Base-by-base conservation (phyloP, 2,113 vertebrate genomes). In the Tragelaphus scriptus region DNA sequence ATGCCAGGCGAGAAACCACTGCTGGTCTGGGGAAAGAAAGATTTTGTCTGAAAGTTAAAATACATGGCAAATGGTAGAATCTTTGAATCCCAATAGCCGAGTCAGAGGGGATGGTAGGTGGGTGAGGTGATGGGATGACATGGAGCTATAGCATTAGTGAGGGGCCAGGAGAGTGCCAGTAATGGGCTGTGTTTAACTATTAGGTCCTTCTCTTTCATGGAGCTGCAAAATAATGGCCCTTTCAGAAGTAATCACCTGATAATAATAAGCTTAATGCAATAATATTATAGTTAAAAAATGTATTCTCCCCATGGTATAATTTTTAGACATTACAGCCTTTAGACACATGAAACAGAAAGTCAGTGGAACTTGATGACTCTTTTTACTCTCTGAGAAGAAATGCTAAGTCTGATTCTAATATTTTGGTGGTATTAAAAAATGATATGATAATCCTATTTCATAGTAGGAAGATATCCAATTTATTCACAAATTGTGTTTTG, bases 351-450 rank as follows among this genome's bases (percentile, higher is more conserved):
- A 95, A 75, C 3, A 96, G 49, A 84, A 92, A 77, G 61, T 75
- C 58, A 93, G 25, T 86, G 59, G 17, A 89, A 58, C n/a, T 77
- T 82, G 59, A 88, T 16, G 63, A 14, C 75, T 86, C 9, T 55
- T 79, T 91, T 82, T 44, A 71, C 13, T 91, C 82, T 86, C n/a
- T 89, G 79, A 93, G 51, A 65, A 87, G 11, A 96, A 94, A 87
- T 95, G 51, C 13, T 95, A 86, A 87, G 40, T 85, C 6, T 86
- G 77, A 71, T 95, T 92, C 25, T 96, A 26, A 47, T 85, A 80
- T 23, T 25, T 80, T 51, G 65, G 15, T 92, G 6, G 8, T 53
- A 85, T 61, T 95, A 81, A 14, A 92, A 97, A 95, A 97, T 92
- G 26, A 53, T 40, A 55, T 9, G 7, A 63, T 49, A 80, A 59